Base-by-base conservation (phyloP, 2,797 vertebrate species). In the Oreochromis mossambicus region DNA sequence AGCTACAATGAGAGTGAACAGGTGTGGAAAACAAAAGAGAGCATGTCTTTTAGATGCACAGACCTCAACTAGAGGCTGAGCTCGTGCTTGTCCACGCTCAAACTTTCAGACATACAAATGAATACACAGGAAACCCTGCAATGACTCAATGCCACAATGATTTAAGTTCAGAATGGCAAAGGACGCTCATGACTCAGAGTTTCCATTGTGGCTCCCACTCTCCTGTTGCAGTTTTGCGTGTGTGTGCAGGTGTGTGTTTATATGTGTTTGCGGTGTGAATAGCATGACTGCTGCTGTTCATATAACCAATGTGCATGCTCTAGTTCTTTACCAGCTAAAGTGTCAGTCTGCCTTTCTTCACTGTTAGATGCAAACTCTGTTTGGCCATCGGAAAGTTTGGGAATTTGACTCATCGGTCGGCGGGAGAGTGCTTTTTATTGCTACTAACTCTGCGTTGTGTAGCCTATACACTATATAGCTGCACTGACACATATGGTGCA, bases 111-210 rank as follows among this genome's bases (percentile, higher is more conserved):
- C 93, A 78, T 15, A 76, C 88, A 91, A 80, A 88, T 76, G 78
- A 87, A 89, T 86, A 93, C 92, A 93, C 93, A 96, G 94, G 94
- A 96, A 96, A 91, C 94, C 86, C 92, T 94, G 94, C 89, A 92
- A 93, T 96, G 96, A 96, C 95, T 97, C 96, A 96, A 81, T 92
- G 95, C 94, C 95, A 94, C 95, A 95, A 92, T 95, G 94, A 96
- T 96, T 96, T 96, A 95, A 92, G 94, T 95, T 97, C 91, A 93
- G 90, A 95, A 93, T 93, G 93, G 94, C 92, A 94, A 94, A 90
- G 82, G 91, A 94, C 94, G 87, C 92, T 93, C 89, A 91, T 96
- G 96, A 97, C 94, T 96, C 96, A 96, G 88, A 95, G 88, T 96
- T 96, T 96, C 96, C 96, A 96, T 87, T 96, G 94, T 92, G 91